Evolutionary conservation across 2,797 vertebrate genomes (phyloP).

Genomic region (Avahi laniger): DNA sequence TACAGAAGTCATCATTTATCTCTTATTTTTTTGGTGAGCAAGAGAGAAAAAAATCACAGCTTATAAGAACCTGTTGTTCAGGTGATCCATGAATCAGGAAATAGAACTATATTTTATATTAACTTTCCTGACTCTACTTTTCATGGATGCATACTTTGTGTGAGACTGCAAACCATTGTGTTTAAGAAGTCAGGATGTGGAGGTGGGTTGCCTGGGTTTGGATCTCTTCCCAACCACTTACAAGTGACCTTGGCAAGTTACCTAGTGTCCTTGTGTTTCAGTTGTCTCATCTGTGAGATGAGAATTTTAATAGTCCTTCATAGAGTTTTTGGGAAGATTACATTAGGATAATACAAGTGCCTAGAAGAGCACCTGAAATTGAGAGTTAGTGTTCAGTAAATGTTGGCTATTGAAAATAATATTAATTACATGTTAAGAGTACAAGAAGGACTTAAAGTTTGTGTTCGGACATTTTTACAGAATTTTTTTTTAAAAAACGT

Average conservation of each 20-base stretch:
- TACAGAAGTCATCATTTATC: constrained; percentile 76
- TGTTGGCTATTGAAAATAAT: not conserved
- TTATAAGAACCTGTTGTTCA: constrained; percentile 74
- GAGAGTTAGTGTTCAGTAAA: not conserved
- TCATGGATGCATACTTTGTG: not conserved
- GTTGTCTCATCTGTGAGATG: not conserved
- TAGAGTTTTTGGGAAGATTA: not conserved
- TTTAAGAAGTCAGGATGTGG: not conserved
- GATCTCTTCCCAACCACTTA: not conserved
- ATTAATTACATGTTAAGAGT: not conserved
- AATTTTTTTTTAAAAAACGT: not conserved
- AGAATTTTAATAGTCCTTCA: not conserved
- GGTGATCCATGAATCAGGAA: constrained; percentile 67
- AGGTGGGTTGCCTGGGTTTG: not conserved
- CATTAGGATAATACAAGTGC: not conserved
- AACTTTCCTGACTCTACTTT: constrained; percentile 54
- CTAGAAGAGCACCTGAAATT: not conserved
- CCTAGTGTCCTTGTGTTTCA: not conserved
- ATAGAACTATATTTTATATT: constrained; percentile 62
- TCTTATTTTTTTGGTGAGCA: constrained; percentile 48
- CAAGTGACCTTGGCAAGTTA: not conserved
- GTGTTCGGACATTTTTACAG: not conserved
- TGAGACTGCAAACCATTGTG: not conserved
- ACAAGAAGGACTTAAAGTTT: not conserved
- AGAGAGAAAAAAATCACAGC: not conserved